A percentile compares a stretch with the other conserved stretches of the same genome.
These are phyloP conservation scores for Saturnia pavonia DNA, from an alignment of 2,888 invertebrate species.

Conservation along the genomic window DNA sequence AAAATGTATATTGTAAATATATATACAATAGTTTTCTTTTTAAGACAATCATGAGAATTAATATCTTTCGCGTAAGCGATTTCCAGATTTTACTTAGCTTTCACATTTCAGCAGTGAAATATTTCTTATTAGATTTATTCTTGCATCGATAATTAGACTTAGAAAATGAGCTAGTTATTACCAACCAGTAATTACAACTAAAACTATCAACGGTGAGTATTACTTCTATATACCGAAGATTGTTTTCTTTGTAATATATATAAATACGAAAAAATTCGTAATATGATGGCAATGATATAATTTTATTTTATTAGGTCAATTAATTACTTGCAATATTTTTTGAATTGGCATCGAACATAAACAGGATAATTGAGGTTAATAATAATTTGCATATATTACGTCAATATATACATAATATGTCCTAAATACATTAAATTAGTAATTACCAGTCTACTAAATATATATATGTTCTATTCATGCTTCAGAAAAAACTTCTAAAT, in stretches of 20 bases:
- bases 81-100: conserved; percentile 19
- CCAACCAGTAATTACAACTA: not conserved
- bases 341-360: not conserved
- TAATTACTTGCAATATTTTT: not conserved
- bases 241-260: not conserved
- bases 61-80: conserved; percentile 11
- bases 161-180: not conserved
- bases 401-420: conserved; percentile 20
- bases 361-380: conserved; percentile 4
- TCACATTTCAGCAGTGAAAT: conserved; percentile 12
- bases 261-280: not conserved
- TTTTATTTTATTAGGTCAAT: not conserved
- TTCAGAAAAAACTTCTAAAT: too few relatives aligned
- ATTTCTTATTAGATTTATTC: conserved; percentile 2
- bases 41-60: conserved; percentile 18
- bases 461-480: not conserved
- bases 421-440: conserved; percentile 28
- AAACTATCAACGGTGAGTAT: not conserved
- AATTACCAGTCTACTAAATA: conserved; percentile 11
- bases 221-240: not conserved
- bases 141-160: not conserved
- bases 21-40: conserved; percentile 11
- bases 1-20: not conserved
- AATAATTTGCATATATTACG: conserved; percentile 14
- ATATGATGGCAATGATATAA: not conserved